Evolutionary conservation across 2,888 invertebrate genomes (phyloP), one percentile per base, ranked within the genome.

Genomic region (Cantharis flavilabris): DNA sequence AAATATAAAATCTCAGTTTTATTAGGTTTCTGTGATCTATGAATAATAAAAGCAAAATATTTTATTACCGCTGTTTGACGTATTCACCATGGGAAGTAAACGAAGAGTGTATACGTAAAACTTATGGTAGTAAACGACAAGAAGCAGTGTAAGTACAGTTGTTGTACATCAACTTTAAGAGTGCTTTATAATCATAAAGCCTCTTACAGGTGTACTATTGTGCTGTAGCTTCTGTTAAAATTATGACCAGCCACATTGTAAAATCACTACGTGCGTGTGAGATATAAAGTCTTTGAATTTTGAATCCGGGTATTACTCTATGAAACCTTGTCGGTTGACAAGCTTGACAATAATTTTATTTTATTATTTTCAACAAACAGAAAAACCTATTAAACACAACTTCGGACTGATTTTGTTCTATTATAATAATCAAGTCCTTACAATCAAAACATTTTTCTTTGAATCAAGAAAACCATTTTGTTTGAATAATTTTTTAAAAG

Each of bases 151-250:
- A 79, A 79, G 76, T 77, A 79, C 78, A 77, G 73, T 69, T 80
- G 80, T 80, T 80, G 72, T 80, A 80, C 79, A 80, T 80, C 80
- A 80, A 80, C 76, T 80, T 80, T 78, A 76, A 80, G 74, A 76
- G 77, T 78, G 76, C 75, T 75, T 77, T 77, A 72, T 74, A 75
- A 75, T 77, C 80, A 80, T 80, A 80, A 80, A 79, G 77, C 69
- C 77, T 77, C 75, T 79, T 80, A 80, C 80, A 80, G 76, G 77
- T 80, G 78, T 80, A 79, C 78, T 75, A 80, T 80, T 80, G 80
- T 80, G 76, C 72, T 72, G 77, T 76, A 73, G 80, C 80, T 80
- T 75, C 80, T 75, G 80, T 79, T 78, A 78, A 80, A 80, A 80
- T 80, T 80, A 80, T 80, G 77, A 73, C 76, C 79, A 65, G 23